These are phyloP conservation scores for Drosophila mimica DNA, from an alignment of 2,888 invertebrate species.

Conservation along the genomic window DNA sequence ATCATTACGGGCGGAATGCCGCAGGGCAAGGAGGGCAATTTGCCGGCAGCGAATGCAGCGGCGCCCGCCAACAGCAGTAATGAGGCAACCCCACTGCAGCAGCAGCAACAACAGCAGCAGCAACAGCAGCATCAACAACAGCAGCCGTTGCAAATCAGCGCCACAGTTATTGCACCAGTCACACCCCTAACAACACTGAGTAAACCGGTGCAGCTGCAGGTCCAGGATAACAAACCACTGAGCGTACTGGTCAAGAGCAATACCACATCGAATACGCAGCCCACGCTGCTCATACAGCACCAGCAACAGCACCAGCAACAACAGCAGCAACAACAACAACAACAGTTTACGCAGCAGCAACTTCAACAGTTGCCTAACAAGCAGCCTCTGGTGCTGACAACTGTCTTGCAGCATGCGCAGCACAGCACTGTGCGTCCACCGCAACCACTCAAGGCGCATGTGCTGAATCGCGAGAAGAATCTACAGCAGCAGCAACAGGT, in stretches of 20 bases:
- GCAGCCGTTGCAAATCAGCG: slow-evolving; percentile 51
- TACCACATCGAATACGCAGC: slow-evolving; percentile 42
- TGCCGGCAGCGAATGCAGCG: slow-evolving; percentile 80
- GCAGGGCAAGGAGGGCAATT: slow-evolving; percentile 88
- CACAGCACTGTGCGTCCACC: slow-evolving; percentile 84
- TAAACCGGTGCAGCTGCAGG: slow-evolving; percentile 74
- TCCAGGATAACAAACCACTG: slow-evolving; percentile 74
- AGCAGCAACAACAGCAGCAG: slow-evolving; percentile 47
- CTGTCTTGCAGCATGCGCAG: slow-evolving; percentile 84
- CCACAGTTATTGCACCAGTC: slow-evolving; percentile 64
- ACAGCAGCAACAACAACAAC: slow-evolving; percentile 46
- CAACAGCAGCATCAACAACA: slow-evolving; percentile 51
- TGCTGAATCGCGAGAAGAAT: slow-evolving; percentile 86
- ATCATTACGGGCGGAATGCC: slow-evolving; percentile 88
- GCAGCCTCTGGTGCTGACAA: slow-evolving; percentile 79
- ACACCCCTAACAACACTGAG: slow-evolving; percentile 70
- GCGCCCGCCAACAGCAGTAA: slow-evolving; percentile 62
- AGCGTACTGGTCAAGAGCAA: slow-evolving; percentile 83
- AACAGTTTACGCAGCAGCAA: slow-evolving; percentile 51
- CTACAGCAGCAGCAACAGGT: slow-evolving; percentile 72
- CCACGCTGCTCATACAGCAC: slow-evolving; percentile 60
- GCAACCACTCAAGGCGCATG: slow-evolving; percentile 88
- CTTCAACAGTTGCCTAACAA: slow-evolving; percentile 63
- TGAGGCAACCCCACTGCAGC: slow-evolving; percentile 32
- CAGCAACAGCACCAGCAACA: slow-evolving; percentile 59